These are phyloP conservation scores for Agonopterix heracliana DNA, from an alignment of 2,888 invertebrate species.

Conservation along the genomic window DNA sequence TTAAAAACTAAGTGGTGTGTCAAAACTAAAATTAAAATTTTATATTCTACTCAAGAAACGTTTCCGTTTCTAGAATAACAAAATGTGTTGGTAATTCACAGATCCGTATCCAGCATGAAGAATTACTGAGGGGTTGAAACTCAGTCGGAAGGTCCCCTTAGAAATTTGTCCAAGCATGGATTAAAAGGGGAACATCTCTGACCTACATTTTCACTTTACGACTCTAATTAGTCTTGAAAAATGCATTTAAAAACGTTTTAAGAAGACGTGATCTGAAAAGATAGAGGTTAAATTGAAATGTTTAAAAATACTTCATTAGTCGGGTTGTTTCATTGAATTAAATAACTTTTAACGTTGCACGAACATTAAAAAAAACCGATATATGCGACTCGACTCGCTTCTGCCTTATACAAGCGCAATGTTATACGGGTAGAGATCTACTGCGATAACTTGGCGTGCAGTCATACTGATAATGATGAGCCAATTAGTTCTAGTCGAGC, in stretches of 20 bases:
- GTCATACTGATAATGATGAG: too few relatives aligned
- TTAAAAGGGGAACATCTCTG: constrained; percentile 4
- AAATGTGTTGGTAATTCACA: too few relatives aligned
- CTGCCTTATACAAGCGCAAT: too few relatives aligned
- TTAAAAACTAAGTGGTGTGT: too few relatives aligned
- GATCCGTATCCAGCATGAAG: background rate
- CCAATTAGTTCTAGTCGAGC: too few relatives aligned
- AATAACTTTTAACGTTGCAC: background rate
- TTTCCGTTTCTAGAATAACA: too few relatives aligned
- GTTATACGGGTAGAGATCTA: too few relatives aligned
- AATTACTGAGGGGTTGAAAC: background rate
- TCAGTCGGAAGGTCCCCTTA: background rate
- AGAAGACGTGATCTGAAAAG: constrained; percentile 2
- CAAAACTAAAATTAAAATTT: background rate
- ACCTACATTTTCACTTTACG: constrained; percentile 8
- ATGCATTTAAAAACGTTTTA: constrained; percentile 3
- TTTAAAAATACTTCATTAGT: background rate
- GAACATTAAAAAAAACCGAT: background rate
- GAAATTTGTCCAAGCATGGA: constrained; percentile 5
- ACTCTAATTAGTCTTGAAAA: constrained; percentile 8
- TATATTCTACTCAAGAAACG: too few relatives aligned
- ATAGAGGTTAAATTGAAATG: background rate
- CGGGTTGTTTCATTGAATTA: background rate
- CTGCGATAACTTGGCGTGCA: too few relatives aligned
- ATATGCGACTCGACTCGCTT: too few relatives aligned